Evolutionary conservation across 2,888 invertebrate genomes (phyloP).

Genomic region (Drosophila prolongata): DNA sequence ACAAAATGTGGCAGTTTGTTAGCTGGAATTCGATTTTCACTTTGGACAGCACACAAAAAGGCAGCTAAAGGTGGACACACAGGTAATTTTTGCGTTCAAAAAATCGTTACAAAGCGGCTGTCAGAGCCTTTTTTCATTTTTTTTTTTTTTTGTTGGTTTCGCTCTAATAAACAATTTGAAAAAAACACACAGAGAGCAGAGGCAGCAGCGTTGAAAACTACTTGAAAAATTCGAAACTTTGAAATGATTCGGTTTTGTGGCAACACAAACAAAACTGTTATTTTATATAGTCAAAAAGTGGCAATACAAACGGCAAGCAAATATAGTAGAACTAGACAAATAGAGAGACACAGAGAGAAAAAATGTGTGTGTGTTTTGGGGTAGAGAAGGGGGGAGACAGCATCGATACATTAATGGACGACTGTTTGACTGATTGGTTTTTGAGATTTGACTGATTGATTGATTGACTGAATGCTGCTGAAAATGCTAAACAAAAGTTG

Average conservation of each 20-base stretch:
- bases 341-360: slow-evolving; percentile 12
- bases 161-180: slow-evolving; percentile 55
- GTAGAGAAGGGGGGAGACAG: slow-evolving; percentile 48
- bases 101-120: slow-evolving; percentile 34
- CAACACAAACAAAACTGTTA: slow-evolving; percentile 49
- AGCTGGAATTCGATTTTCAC: slow-evolving; percentile 48
- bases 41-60: slow-evolving; percentile 56
- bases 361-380: slow-evolving; percentile 5
- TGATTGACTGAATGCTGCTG: slow-evolving; percentile 58
- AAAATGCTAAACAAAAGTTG: slow-evolving; percentile 68
- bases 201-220: slow-evolving; percentile 25
- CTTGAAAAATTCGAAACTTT: slow-evolving; percentile 51
- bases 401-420: slow-evolving; percentile 74
- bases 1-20: slow-evolving; percentile 77
- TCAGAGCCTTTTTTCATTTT: slow-evolving; percentile 11
- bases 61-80: slow-evolving; percentile 46
- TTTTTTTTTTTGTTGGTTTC: slow-evolving; percentile 9
- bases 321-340: slow-evolving; percentile 49
- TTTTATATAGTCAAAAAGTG: slow-evolving; percentile 39
- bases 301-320: slow-evolving; percentile 60
- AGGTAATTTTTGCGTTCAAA: slow-evolving; percentile 31
- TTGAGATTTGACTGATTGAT: slow-evolving; percentile 58
- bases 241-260: slow-evolving; percentile 38
- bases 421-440: slow-evolving; percentile 71
- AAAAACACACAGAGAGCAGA: slow-evolving; percentile 42